A percentile compares a stretch with the other conserved stretches of the same genome.
phyloP scores from a whole-genome alignment of 2,797 vertebrate species.

The Neostethus bicornis region DNA sequence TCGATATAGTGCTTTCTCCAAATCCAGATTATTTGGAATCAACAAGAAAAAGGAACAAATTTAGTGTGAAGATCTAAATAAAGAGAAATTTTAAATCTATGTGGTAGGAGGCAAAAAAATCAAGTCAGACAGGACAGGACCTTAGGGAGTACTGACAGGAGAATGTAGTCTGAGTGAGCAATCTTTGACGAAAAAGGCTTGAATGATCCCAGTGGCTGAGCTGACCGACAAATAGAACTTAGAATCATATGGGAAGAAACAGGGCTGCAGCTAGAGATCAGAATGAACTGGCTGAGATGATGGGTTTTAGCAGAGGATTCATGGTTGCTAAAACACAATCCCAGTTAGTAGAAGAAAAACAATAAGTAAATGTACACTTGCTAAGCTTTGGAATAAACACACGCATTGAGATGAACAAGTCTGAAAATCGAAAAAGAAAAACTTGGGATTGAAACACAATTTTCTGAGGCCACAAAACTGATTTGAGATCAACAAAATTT shows the following conservation, averaged over 20 bases:
- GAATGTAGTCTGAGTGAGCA: constrained; percentile 1
- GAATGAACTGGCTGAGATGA: neutral
- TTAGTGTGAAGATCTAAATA: neutral
- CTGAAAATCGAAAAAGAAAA: too few species aligned
- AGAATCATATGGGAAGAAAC: neutral
- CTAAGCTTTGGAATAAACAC: neutral
- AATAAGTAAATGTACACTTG: neutral
- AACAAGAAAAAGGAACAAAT: neutral
- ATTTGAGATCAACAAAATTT: too few species aligned
- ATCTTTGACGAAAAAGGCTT: neutral
- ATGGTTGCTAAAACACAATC: neutral
- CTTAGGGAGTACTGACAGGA: neutral
- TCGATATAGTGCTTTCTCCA: too few species aligned
- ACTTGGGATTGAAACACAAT: too few species aligned
- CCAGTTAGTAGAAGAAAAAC: neutral
- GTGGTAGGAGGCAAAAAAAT: neutral
- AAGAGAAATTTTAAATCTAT: neutral
- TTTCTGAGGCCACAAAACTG: too few species aligned
- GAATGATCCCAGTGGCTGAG: constrained; percentile 2
- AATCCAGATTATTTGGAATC: neutral
- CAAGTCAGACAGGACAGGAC: neutral
- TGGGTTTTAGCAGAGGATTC: neutral
- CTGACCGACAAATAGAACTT: neutral
- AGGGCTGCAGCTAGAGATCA: neutral
- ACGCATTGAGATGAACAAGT: neutral